Percentiles rank a stretch among this genome's conserved stretches.
Conservation (phyloP, 2,797 vertebrate species). For the Enteromius paludinosus region DNA sequence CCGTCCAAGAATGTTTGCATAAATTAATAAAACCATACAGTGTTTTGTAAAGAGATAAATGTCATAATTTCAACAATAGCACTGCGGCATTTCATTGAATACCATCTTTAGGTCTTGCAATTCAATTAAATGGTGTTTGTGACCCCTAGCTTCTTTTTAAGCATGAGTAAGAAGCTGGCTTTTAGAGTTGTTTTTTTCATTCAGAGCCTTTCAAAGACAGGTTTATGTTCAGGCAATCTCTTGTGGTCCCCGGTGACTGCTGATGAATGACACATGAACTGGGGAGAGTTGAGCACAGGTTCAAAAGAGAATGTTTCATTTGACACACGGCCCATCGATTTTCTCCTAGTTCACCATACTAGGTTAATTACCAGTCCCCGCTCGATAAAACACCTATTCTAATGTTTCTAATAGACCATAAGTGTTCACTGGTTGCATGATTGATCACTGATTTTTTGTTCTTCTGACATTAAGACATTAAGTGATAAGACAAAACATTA, state of each 20-base stretch:
- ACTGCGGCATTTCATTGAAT: slow-evolving; percentile 22
- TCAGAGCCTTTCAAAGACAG: slow-evolving; percentile 6
- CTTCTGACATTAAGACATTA: slow-evolving; percentile 18
- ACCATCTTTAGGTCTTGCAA: background rate
- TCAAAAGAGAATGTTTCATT: slow-evolving; percentile 19
- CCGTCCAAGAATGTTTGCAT: background rate
- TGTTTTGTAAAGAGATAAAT: background rate
- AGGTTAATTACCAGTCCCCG: slow-evolving; percentile 57
- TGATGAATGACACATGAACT: slow-evolving; percentile 40
- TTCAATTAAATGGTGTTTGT: background rate
- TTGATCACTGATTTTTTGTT: slow-evolving; percentile 32
- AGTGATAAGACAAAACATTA: slow-evolving; percentile 21
- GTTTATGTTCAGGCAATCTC: slow-evolving; percentile 2
- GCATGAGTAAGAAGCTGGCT: background rate
- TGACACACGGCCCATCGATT: slow-evolving; percentile 58
- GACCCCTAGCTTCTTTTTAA: slow-evolving; percentile 10
- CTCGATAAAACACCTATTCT: slow-evolving; percentile 53
- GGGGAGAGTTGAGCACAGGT: background rate
- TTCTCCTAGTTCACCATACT: slow-evolving; percentile 46
- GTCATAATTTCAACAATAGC: background rate
- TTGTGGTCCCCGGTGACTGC: background rate
- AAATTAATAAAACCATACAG: background rate
- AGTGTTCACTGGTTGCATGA: slow-evolving; percentile 19
- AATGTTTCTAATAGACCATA: slow-evolving; percentile 46
- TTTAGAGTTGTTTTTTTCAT: slow-evolving; percentile 20